Conservation (phyloP, 2,797 vertebrate genomes). For the Parauchenoglanis punctatus region DNA sequence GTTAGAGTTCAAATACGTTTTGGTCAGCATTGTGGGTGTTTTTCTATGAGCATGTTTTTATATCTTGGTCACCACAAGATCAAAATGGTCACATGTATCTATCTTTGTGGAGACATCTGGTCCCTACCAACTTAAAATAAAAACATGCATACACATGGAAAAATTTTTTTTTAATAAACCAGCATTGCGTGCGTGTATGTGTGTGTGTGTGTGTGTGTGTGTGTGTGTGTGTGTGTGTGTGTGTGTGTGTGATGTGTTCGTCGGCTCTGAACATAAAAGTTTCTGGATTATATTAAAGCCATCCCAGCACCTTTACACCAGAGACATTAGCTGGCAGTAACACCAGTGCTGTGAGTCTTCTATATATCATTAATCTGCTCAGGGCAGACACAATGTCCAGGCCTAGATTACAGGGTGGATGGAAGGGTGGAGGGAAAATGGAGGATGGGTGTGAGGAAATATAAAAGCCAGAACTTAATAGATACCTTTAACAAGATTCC, state of each 20-base stretch:
- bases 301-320: slow-evolving; percentile 23
- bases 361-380: slow-evolving; percentile 60
- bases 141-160: neutral
- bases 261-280: slow-evolving; percentile 14
- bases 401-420: slow-evolving; percentile 59
- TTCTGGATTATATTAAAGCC: slow-evolving; percentile 19
- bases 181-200: neutral
- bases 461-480: slow-evolving; percentile 49
- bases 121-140: too few relatives aligned
- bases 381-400: slow-evolving; percentile 41
- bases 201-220: neutral
- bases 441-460: slow-evolving; percentile 69
- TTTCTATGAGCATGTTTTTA: neutral
- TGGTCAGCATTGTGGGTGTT: neutral
- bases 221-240: too few relatives aligned
- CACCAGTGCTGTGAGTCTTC: neutral
- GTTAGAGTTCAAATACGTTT: neutral
- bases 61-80: neutral
- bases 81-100: neutral
- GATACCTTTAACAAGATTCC: slow-evolving; percentile 57
- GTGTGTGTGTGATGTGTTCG: neutral
- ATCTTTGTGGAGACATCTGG: neutral
- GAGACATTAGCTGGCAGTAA: slow-evolving; percentile 18
- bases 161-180: neutral
- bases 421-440: slow-evolving; percentile 57